These are phyloP conservation scores for Eunapius fragilis DNA, from an alignment of 37 sponge, comb jelly and placozoan genomes.

Conservation along the genomic window DNA sequence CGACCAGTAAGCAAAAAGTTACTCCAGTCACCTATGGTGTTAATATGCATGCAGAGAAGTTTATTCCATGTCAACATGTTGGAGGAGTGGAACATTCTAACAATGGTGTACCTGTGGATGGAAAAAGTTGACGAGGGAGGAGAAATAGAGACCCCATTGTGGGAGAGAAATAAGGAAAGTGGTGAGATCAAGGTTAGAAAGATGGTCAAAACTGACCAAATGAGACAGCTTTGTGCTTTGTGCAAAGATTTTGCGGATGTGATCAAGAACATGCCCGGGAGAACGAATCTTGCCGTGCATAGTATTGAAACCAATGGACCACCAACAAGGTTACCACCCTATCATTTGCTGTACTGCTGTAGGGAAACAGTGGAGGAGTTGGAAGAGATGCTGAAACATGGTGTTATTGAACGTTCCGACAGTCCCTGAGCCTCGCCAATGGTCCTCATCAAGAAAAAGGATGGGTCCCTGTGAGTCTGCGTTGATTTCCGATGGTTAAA, in stretches of 20 bases:
- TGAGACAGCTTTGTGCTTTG: neutral
- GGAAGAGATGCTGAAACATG: constrained; percentile 38
- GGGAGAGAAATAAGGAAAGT: neutral
- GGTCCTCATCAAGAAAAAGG: constrained; percentile 48
- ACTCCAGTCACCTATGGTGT: constrained; percentile 23
- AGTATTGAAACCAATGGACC: neutral
- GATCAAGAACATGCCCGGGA: neutral
- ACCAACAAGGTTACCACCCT: constrained; percentile 26
- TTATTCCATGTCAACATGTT: constrained; percentile 51
- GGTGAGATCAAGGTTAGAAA: neutral
- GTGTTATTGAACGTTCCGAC: constrained; percentile 31
- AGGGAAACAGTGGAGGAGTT: constrained; percentile 31
- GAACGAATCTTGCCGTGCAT: neutral
- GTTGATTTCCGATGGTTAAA: constrained; percentile 47
- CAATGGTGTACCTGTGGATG: constrained; percentile 3
- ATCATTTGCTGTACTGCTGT: constrained; percentile 29
- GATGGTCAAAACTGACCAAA: neutral
- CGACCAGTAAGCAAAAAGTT: constrained; percentile 14
- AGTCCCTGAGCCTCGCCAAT: constrained; percentile 53
- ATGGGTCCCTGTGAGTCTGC: constrained; percentile 34
- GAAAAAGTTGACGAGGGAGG: neutral
- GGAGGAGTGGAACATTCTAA: constrained; percentile 16
- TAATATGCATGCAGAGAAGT: constrained; percentile 15
- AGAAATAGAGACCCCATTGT: neutral
- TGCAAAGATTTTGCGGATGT: neutral